Conservation (phyloP, 2,113 vertebrate genomes). For the Mus pahari region DNA sequence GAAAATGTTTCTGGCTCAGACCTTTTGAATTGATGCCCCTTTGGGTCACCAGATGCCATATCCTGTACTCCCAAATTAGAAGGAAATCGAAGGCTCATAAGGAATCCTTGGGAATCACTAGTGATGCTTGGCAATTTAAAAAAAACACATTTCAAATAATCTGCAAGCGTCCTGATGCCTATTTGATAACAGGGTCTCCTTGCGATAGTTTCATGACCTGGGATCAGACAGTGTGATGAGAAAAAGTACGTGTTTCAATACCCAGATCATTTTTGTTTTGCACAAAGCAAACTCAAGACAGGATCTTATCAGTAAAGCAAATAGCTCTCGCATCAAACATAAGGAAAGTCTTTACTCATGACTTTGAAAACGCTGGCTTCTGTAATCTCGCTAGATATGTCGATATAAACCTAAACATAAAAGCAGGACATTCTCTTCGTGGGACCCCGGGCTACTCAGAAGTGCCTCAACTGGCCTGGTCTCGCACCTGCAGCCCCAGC, state of each 20-base stretch:
- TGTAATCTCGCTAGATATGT: background rate
- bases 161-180: background rate
- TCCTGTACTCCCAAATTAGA: background rate
- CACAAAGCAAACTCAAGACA: background rate
- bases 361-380: background rate
- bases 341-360: background rate
- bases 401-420: background rate
- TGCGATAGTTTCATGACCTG: background rate
- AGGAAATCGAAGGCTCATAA: background rate
- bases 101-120: background rate
- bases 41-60: background rate
- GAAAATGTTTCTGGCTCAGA: background rate
- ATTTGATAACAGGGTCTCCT: background rate
- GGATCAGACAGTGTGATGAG: background rate
- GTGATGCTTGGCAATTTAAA: background rate
- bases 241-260: conserved; percentile 30
- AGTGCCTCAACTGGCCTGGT: background rate
- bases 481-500: background rate
- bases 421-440: background rate
- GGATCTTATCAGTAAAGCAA: background rate
- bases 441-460: background rate
- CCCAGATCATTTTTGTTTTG: background rate
- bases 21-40: background rate
- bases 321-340: background rate
- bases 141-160: background rate